Percentiles rank a stretch among this genome's conserved stretches.
Evolutionary conservation across 2,888 invertebrate species (phyloP).

Genomic region (Mythimna pallens): DNA sequence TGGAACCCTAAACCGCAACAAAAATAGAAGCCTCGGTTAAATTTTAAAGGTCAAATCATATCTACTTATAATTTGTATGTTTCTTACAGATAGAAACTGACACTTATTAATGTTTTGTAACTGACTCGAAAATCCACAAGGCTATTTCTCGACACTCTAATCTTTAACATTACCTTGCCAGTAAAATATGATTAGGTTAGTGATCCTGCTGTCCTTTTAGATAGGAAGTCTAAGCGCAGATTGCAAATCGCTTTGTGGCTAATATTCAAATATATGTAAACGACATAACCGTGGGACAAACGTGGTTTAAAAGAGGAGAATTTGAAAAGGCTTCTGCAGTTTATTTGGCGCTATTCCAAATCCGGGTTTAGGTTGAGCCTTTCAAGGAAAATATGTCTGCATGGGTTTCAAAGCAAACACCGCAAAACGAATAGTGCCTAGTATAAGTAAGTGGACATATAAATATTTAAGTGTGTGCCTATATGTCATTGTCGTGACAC

Average conservation of each 20-base stretch:
- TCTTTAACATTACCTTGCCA: conserved; percentile 40
- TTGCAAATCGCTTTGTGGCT: conserved; percentile 14
- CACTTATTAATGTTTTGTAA: conserved; percentile 39
- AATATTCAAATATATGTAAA: conserved; percentile 22
- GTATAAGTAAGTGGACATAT: conserved; percentile 3
- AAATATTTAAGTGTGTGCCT: not conserved
- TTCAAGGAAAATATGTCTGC: conserved; percentile 11
- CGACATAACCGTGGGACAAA: conserved; percentile 6
- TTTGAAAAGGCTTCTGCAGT: conserved; percentile 22
- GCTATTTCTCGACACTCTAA: conserved; percentile 46
- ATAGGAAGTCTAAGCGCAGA: conserved; percentile 29
- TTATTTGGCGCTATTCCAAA: conserved; percentile 23
- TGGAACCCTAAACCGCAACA: not conserved
- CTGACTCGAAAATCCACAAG: conserved; percentile 25
- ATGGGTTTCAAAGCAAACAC: not conserved
- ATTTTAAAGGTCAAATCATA: conserved; percentile 6
- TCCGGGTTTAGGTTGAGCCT: not conserved
- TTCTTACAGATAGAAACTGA: conserved; percentile 24
- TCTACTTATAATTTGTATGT: not conserved
- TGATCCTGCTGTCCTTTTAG: conserved; percentile 38
- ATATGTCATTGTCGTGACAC: conserved; percentile 26
- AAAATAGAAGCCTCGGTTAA: not conserved
- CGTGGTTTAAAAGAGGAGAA: not conserved
- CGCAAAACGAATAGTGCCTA: not conserved
- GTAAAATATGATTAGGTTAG: conserved; percentile 31